Base-by-base conservation (phyloP, 2,113 vertebrate genomes). In the Saimiri boliviensis region DNA sequence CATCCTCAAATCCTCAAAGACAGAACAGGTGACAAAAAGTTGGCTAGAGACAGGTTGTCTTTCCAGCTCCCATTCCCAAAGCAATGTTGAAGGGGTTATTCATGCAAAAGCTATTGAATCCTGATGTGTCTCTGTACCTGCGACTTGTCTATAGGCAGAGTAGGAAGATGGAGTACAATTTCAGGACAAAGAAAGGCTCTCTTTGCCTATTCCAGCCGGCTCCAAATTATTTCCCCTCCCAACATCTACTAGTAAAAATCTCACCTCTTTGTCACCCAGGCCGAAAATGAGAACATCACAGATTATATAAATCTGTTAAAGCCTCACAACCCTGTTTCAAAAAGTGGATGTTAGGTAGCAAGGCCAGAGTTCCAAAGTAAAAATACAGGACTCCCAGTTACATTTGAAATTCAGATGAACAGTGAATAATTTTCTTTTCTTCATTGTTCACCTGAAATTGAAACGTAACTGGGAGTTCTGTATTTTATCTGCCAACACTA, bases 161-260 rank as follows among this genome's bases (percentile, higher is more conserved):
- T 3, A 83, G 80, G n/a, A 89, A 95, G 87, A 96, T 54, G 71
- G 63, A 73, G n/a, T 70, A 42, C 42, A 21, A 86, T 86, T 68
- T 47, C 32, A 19, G 84, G 94, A 92, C 94, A 96, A 92, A 95
- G 83, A 42, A 95, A 88, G 66, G 0, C 79, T 95, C 40, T 82
- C 74, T 60, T 91, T 37, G 45, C 21, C 45, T 12, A 19, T 47
- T 40, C 49, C 21, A 7, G 60, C 40, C 40, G 58, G 6, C 17
- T 37, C 60, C 37, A 27, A 52, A 73, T 76, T 13, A 52, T 52
- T 60, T 56, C 54, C 37, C 37, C 25, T 49, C 60, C 60, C 5
- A 32, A 47, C 27, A 37, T 89, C 86, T 40, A 30, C 23, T 13
- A 88, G 88, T 82, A 79, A 89, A 94, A 89, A 11, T 77, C 83